phyloP scores from a whole-genome alignment of 2,797 vertebrate genomes.

The Morus bassanus region DNA sequence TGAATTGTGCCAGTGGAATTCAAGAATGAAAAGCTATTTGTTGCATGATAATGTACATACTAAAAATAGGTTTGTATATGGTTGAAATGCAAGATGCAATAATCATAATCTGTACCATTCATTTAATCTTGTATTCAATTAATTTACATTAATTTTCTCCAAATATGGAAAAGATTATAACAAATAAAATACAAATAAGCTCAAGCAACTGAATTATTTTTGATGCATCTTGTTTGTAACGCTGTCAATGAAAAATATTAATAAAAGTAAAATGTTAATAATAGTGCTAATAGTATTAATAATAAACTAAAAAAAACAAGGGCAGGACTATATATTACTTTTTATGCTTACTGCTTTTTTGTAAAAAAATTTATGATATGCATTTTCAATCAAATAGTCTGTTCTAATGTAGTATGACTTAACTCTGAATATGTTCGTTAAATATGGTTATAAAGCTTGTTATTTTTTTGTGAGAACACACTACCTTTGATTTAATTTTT shows the following conservation, averaged over 20 bases:
- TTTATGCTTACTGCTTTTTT: not conserved
- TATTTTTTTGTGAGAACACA: slow-evolving; percentile 52
- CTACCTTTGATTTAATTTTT: slow-evolving; percentile 76
- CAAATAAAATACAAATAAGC: not conserved
- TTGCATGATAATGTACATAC: not conserved
- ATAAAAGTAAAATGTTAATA: not conserved
- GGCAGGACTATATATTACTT: not conserved
- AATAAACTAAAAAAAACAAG: not conserved
- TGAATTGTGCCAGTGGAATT: not conserved
- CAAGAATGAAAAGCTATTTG: not conserved
- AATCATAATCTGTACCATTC: not conserved
- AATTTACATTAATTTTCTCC: not conserved
- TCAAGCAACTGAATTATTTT: not conserved
- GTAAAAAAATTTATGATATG: not conserved
- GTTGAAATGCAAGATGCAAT: not conserved
- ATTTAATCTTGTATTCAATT: not conserved
- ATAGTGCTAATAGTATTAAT: not conserved
- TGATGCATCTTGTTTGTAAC: not conserved
- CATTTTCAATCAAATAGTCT: not conserved
- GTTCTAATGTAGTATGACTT: slow-evolving; percentile 36
- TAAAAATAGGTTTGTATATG: not conserved
- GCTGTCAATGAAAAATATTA: not conserved
- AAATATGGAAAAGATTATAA: not conserved
- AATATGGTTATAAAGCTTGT: slow-evolving; percentile 60
- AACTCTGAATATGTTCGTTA: slow-evolving; percentile 42